These are phyloP conservation scores for Dysidea cf. avara DNA, from an alignment of 37 sponge, comb jelly and placozoan genomes.

Conservation along the genomic window DNA sequence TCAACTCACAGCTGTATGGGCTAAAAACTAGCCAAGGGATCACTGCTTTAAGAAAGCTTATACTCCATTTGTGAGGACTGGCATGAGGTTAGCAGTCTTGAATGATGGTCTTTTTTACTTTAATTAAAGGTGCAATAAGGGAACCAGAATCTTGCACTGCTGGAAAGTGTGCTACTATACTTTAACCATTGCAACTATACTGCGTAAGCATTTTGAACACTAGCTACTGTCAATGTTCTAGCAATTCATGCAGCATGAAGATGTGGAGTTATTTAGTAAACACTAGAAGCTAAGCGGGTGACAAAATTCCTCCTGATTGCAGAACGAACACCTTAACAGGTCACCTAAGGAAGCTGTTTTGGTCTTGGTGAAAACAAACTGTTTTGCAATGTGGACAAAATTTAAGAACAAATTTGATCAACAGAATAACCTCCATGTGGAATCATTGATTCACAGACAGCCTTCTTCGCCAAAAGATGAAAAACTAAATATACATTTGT, in stretches of 20 bases:
- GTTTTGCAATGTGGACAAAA: constrained; percentile 35
- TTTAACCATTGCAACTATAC: constrained; percentile 36
- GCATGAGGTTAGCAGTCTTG: constrained; percentile 29
- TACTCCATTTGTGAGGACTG: constrained; percentile 8
- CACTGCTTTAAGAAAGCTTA: constrained; percentile 1
- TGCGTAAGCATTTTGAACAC: constrained; percentile 21
- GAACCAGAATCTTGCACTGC: constrained; percentile 43
- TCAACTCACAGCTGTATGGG: constrained; percentile 16
- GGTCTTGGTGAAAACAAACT: constrained; percentile 35
- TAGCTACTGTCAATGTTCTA: constrained; percentile 16
- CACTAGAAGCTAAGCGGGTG: constrained; percentile 17
- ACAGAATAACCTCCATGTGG: not conserved
- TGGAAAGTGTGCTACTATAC: constrained; percentile 47
- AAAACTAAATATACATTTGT: constrained; percentile 4
- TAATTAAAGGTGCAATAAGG: constrained; percentile 40
- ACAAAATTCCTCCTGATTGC: constrained; percentile 49
- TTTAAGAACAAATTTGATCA: constrained; percentile 28
- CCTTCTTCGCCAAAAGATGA: constrained; percentile 7
- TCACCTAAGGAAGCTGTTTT: constrained; percentile 31
- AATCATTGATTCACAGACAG: constrained; percentile 6
- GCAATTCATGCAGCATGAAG: constrained; percentile 28
- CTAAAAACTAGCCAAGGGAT: not conserved
- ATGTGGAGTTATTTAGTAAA: constrained; percentile 27
- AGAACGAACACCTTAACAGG: constrained; percentile 47
- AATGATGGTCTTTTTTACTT: constrained; percentile 49